Evolutionary conservation across 2,888 invertebrate species (phyloP), one percentile per base, ranked within the genome.

Genomic region (Orthosia incerta): DNA sequence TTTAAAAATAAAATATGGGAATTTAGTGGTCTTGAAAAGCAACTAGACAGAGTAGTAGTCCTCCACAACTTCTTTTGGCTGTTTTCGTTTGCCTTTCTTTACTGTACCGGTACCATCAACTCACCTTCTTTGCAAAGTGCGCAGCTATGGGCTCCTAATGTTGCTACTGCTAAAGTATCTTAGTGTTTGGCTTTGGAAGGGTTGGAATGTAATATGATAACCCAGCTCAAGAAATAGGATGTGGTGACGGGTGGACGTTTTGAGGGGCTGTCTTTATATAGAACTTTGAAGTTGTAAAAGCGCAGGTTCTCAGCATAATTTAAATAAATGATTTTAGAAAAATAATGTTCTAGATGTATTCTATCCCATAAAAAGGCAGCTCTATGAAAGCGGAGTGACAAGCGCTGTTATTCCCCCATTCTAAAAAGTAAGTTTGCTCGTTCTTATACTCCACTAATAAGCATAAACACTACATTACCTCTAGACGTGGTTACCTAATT

Each of bases 401-500:
- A 60, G 9, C 45, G 45, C 3, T 20, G 20, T 16, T 60, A 12
- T 60, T 60, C 45, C 20, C 20, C 15, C 39, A 20, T n/a, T 7
- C 45, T 46, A n/a, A 45, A 23, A 48, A 20, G 39, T 56, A 50
- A 60, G 20, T 31, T 5, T 3, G 2, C 23, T 71, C 3, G 45
- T 51, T 26, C 16, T n/a, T 31, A 56, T 20, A 51, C 57, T 26
- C 15, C 1, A 11, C 18, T 56, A 51, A 71, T 76, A 51, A 75
- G 2, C 64, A 56, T 57, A 50, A 23, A 75, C 69, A 68, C 15
- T 31, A n/a, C 11, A 55, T 56, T 59, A 51, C 50, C 31, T 45
- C 39, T 50, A 78, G 48, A 76, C 56, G 13, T 57, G 16, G 53
- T 13, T 72, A 68, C 13, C 31, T 77, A 79, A 79, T 79, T 71